These are phyloP conservation scores for Caenorhabditis sp. DNA, from an alignment of 2,888 invertebrate species.

Conservation along the genomic window DNA sequence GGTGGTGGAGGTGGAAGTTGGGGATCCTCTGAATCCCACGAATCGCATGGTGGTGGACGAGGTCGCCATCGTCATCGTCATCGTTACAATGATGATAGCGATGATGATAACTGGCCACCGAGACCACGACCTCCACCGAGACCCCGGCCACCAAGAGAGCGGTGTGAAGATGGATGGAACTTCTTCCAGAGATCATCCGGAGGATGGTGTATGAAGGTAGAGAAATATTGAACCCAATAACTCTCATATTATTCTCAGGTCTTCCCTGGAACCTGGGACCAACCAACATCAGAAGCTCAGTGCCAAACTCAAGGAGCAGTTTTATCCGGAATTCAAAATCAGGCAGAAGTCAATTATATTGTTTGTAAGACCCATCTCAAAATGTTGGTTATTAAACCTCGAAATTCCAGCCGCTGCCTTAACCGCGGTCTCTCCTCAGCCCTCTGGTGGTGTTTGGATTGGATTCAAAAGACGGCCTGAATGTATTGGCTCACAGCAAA, in stretches of 20 bases:
- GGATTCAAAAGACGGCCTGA: not conserved
- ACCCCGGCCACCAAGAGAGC: not conserved
- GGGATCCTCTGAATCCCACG: not conserved
- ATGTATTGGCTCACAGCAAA: not conserved
- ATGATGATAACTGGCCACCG: not conserved
- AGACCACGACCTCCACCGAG: not conserved
- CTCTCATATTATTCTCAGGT: not conserved
- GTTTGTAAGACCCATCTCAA: not conserved
- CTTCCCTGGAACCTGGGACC: conserved; percentile 6
- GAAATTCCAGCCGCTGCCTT: conserved; percentile 1
- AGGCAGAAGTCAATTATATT: not conserved
- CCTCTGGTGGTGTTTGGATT: not conserved
- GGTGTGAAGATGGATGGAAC: conserved; percentile 23
- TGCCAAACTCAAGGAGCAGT: conserved; percentile 1
- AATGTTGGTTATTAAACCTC: no score
- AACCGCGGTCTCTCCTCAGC: not conserved
- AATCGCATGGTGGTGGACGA: not conserved
- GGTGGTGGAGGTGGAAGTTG: not conserved
- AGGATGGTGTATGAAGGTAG: conserved; percentile 41
- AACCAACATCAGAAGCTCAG: not conserved
- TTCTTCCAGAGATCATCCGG: conserved; percentile 18
- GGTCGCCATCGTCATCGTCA: not conserved
- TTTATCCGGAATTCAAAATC: conserved; percentile 7
- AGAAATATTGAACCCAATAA: no score
- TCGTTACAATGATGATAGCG: not conserved